Conservation (phyloP, 2,888 invertebrate genomes). For the Lasioglossum marginatum region DNA sequence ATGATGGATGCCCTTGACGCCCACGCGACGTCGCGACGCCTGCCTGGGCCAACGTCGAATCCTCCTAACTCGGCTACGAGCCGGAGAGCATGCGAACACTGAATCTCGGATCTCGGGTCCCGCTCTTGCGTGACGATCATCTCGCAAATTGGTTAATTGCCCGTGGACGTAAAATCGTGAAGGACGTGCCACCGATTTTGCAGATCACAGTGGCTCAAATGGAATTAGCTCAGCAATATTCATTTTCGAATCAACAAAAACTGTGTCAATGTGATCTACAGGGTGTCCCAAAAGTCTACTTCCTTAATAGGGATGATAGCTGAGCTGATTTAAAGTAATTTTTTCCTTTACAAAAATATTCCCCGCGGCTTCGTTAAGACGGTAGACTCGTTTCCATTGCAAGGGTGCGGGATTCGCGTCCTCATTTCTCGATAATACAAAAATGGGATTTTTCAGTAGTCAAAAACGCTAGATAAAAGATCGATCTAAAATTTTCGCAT, state of each 20-base stretch:
- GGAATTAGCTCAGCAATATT: background rate
- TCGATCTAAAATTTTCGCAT: too few relatives aligned
- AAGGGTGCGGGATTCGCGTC: too few relatives aligned
- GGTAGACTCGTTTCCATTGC: too few relatives aligned
- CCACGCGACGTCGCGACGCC: slow-evolving; percentile 82
- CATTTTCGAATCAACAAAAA: background rate
- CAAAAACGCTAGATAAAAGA: too few relatives aligned
- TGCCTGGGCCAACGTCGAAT: slow-evolving; percentile 69
- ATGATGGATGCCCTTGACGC: slow-evolving; percentile 82
- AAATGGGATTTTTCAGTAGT: too few relatives aligned
- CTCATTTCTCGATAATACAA: too few relatives aligned
- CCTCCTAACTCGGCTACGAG: slow-evolving; percentile 52
- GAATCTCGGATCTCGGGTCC: slow-evolving; percentile 4
- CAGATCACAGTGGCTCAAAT: background rate
- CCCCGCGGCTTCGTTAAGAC: too few relatives aligned
- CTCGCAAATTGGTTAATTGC: slow-evolving; percentile 47
- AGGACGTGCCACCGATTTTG: slow-evolving; percentile 8
- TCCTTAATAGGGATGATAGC: too few relatives aligned
- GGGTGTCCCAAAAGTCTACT: too few relatives aligned
- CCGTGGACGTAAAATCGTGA: slow-evolving; percentile 41
- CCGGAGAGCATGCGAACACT: background rate
- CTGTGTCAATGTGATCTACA: background rate
- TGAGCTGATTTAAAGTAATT: too few relatives aligned
- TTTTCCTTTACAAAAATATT: too few relatives aligned
- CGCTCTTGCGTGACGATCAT: slow-evolving; percentile 17